Evolutionary conservation across 2,888 invertebrate genomes (phyloP).

Genomic region (Uropetala carovei): DNA sequence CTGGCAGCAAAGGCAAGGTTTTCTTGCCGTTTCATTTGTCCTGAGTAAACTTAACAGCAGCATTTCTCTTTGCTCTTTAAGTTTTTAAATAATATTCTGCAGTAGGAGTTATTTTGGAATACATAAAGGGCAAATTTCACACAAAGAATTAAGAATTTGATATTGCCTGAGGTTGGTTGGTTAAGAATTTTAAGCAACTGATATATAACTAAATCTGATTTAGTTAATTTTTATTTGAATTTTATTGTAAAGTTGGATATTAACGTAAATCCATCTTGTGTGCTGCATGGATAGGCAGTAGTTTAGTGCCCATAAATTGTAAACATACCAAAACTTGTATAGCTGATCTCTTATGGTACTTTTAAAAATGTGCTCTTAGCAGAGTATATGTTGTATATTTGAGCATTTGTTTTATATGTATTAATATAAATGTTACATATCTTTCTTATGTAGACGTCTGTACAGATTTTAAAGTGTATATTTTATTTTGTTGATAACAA

Average conservation of each 20-base stretch:
- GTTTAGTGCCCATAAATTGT: constrained; percentile 54
- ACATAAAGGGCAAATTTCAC: constrained; percentile 11
- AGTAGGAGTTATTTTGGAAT: constrained; percentile 42
- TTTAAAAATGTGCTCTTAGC: constrained; percentile 58
- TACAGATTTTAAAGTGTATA: constrained; percentile 55
- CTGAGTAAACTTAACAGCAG: constrained; percentile 58
- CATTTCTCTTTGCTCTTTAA: constrained; percentile 49
- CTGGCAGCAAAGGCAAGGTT: constrained; percentile 41
- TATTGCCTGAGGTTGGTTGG: constrained; percentile 20
- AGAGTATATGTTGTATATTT: constrained; percentile 64
- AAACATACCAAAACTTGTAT: constrained; percentile 58
- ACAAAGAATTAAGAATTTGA: constrained; percentile 18
- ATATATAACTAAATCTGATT: neutral
- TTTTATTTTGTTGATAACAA: constrained; percentile 49
- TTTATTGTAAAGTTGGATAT: constrained; percentile 32
- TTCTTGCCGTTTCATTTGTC: constrained; percentile 54
- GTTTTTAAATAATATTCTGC: constrained; percentile 47
- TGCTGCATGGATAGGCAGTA: constrained; percentile 62
- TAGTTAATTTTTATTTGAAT: constrained; percentile 11
- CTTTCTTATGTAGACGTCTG: constrained; percentile 64
- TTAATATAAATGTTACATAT: constrained; percentile 63
- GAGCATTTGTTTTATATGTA: constrained; percentile 63
- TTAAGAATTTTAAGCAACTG: constrained; percentile 27
- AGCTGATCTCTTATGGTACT: constrained; percentile 63
- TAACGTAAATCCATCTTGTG: constrained; percentile 37